Conservation (phyloP, 1,140 invertebrate genomes). For the Nylanderia fulva region DNA sequence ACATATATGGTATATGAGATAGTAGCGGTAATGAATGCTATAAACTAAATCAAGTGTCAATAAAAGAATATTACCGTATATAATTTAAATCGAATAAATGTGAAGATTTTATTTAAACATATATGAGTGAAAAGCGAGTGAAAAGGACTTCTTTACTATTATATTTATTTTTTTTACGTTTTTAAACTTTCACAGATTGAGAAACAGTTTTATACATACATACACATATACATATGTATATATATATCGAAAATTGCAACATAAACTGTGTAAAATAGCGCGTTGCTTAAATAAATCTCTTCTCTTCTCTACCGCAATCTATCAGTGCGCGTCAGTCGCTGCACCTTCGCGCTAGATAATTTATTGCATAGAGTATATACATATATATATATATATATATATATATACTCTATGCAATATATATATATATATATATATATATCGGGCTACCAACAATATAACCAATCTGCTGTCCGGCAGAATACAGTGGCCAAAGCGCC, state of each 20-base stretch:
- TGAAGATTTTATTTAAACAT: too few species aligned
- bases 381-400: too few species aligned
- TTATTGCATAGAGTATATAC: slow-evolving; percentile 34
- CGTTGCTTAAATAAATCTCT: slow-evolving; percentile 52
- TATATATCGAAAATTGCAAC: slow-evolving; percentile 28
- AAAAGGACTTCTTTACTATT: too few species aligned
- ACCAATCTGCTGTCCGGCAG: slow-evolving; percentile 52
- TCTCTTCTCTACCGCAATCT: slow-evolving; percentile 54
- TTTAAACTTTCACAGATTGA: neutral
- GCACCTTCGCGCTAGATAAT: slow-evolving; percentile 47
- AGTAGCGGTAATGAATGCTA: neutral
- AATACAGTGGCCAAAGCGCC: slow-evolving; percentile 57
- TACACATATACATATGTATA: neutral
- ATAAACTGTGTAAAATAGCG: slow-evolving; percentile 30
- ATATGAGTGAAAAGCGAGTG: too few species aligned
- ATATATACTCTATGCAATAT: too few species aligned
- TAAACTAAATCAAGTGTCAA: slow-evolving; percentile 1
- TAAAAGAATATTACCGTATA: slow-evolving; percentile 35
- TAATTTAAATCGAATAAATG: slow-evolving; percentile 38
- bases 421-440: neutral
- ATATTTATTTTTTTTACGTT: neutral
- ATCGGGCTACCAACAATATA: slow-evolving; percentile 48
- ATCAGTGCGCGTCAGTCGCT: slow-evolving; percentile 51
- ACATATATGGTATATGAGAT: neutral
- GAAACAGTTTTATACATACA: neutral